Evolutionary conservation across 2,113 vertebrate genomes (phyloP), one percentile per base, ranked within the genome.

Genomic region (Hyperopisus bebe): DNA sequence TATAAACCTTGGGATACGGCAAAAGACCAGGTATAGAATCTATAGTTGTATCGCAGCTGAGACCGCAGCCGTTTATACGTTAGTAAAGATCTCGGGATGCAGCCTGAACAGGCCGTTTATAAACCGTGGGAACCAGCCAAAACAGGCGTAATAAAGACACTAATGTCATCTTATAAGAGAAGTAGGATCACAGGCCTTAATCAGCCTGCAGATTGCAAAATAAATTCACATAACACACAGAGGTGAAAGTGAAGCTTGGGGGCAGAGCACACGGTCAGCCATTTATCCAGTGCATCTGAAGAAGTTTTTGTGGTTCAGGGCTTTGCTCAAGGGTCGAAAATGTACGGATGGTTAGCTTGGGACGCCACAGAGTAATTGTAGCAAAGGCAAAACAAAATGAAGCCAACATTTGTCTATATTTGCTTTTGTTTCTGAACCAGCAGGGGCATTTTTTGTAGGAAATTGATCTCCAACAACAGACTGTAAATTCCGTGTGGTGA

Each of bases 401-500:
- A 31, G 62, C n/a, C 62, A 70, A 70, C 62, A 70, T 84, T 47
- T 83, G 21, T n/a, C 82, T 84, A 24, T 17, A 39, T 55, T 19
- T 87, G 27, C 27, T 47, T 31, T 86, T 86, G 6, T 87, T 53
- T 35, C 31, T 87, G 15, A 15, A 87, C n/a, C 35, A 39, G 5
- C 27, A 51, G 48, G n/a, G 35, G 2, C n/a, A 5, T 51, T 35
- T 35, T 35, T 27, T 19, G 48, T 53, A 53, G 47, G 85, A 19
- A 55, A 35, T 27, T 39, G 85, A 55, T 55, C 85, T 53, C 27
- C 50, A 39, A 50, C 47, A 31, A 58, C 39, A 24, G 39, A 42
- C 35, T 94, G 91, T 93, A 89, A 92, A 0, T 84, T 50, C 89
- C 74, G 86, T 92, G 93, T 90, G 62, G 92, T 89, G 93, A 91